Conservation (phyloP, 2,113 vertebrate species). For the Atlantisia rogersi region DNA sequence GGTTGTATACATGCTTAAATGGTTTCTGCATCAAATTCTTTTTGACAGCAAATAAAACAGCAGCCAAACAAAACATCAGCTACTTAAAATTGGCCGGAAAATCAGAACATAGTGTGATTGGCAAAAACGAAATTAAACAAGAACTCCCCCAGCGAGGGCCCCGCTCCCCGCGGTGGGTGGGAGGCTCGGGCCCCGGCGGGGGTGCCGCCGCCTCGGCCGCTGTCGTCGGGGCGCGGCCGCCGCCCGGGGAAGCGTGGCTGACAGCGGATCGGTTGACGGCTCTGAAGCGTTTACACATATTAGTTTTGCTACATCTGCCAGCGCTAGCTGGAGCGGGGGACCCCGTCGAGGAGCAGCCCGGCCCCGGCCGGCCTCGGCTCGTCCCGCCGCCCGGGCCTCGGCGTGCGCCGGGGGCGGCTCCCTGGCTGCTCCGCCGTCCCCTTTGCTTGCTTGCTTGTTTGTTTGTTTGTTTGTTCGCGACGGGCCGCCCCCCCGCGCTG, state of each 20-base stretch:
- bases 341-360: background rate
- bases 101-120: constrained; percentile 56
- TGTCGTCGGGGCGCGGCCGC: background rate
- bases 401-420: constrained; percentile 72
- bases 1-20: constrained; percentile 96
- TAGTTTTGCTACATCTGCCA: constrained; percentile 79
- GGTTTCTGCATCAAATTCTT: constrained; percentile 93
- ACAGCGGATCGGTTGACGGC: constrained; percentile 56
- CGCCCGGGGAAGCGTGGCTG: constrained; percentile 66
- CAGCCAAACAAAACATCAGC: constrained; percentile 90
- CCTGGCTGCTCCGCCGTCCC: constrained; percentile 50
- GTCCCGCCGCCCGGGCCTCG: constrained; percentile 42
- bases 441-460: too few relatives aligned
- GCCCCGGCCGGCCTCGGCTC: constrained; percentile 78
- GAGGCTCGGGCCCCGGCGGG: background rate
- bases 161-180: background rate
- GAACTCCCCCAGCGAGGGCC: background rate
- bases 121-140: constrained; percentile 20
- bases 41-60: constrained; percentile 97
- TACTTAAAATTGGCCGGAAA: constrained; percentile 84
- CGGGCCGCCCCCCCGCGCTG: constrained; percentile 68
- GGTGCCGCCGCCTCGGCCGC: background rate
- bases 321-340: constrained; percentile 31
- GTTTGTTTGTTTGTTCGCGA: constrained; percentile 22
- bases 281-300: constrained; percentile 78